A percentile compares a stretch with the other conserved stretches of the same genome.
phyloP scores from a whole-genome alignment of 2,113 vertebrate genomes.

The Pristiophorus japonicus region DNA sequence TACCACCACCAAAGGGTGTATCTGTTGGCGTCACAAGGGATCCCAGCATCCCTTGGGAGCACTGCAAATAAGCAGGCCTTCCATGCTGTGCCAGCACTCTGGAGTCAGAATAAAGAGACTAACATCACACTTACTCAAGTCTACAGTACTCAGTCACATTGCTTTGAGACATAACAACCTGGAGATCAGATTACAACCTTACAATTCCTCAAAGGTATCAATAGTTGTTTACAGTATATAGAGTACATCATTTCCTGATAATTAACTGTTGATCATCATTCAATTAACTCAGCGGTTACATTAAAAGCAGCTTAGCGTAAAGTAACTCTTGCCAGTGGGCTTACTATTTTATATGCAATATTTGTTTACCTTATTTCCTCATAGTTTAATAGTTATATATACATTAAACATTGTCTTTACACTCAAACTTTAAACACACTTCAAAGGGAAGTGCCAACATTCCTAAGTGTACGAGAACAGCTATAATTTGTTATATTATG shows the following conservation, averaged over 20 bases:
- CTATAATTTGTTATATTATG: neutral
- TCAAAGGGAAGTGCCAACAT: neutral
- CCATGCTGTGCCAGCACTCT: too few relatives aligned
- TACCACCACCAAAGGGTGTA: too few relatives aligned
- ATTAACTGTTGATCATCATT: neutral
- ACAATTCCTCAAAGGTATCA: neutral
- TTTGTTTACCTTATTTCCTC: neutral
- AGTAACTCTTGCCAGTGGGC: neutral
- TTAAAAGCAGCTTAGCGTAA: neutral
- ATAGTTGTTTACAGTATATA: neutral
- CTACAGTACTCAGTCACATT: too few relatives aligned
- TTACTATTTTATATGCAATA: neutral
- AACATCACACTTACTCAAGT: too few relatives aligned
- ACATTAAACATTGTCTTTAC: neutral
- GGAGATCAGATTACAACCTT: neutral
- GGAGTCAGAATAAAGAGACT: too few relatives aligned
- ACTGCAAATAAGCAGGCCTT: too few relatives aligned
- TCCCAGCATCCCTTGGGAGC: too few relatives aligned
- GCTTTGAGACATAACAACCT: too few relatives aligned
- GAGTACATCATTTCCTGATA: neutral
- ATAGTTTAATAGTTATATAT: neutral
- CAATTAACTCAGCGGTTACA: neutral
- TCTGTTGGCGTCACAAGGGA: too few relatives aligned
- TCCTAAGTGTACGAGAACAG: neutral
- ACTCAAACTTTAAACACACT: neutral